Percentiles rank a stretch among this genome's conserved stretches.
Evolutionary conservation across 2,888 invertebrate genomes (phyloP).

Genomic region (Galerucella pusilla): DNA sequence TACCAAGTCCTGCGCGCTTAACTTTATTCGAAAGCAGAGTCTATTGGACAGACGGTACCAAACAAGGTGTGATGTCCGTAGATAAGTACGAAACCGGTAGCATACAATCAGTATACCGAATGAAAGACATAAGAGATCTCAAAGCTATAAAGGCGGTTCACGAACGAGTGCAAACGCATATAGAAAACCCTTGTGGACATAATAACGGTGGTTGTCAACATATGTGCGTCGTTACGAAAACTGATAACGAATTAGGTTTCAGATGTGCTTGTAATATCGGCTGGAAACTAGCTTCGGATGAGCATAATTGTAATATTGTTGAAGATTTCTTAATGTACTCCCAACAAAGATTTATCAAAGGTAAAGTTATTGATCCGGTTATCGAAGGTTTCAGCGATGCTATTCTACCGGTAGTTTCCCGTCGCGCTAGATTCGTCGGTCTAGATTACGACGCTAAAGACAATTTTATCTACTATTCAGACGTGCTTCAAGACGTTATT

Average conservation of each 20-base stretch:
- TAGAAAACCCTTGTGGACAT: constrained; percentile 81
- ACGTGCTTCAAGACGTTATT: constrained; percentile 95
- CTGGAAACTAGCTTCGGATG: constrained; percentile 78
- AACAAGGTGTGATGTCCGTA: constrained; percentile 82
- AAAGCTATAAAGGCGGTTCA: constrained; percentile 87
- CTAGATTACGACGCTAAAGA: constrained; percentile 93
- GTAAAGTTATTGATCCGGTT: constrained; percentile 88
- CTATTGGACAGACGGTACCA: constrained; percentile 92
- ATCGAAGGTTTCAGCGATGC: constrained; percentile 94
- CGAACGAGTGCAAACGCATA: constrained; percentile 77
- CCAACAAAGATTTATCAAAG: constrained; percentile 92
- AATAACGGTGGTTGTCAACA: constrained; percentile 93
- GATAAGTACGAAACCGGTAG: constrained; percentile 80
- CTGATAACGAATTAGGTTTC: constrained; percentile 81
- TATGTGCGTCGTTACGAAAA: constrained; percentile 88
- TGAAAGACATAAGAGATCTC: constrained; percentile 83
- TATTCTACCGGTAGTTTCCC: constrained; percentile 91
- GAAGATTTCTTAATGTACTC: constrained; percentile 94
- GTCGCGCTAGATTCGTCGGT: constrained; percentile 93
- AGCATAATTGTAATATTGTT: constrained; percentile 83
- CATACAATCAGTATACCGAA: constrained; percentile 83
- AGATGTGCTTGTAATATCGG: constrained; percentile 94
- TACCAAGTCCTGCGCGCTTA: constrained; percentile 86
- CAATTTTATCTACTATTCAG: constrained; percentile 96
- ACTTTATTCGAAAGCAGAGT: constrained; percentile 88